These are phyloP conservation scores for Pinctada fucata DNA, from an alignment of 2,888 invertebrate species.

Conservation along the genomic window DNA sequence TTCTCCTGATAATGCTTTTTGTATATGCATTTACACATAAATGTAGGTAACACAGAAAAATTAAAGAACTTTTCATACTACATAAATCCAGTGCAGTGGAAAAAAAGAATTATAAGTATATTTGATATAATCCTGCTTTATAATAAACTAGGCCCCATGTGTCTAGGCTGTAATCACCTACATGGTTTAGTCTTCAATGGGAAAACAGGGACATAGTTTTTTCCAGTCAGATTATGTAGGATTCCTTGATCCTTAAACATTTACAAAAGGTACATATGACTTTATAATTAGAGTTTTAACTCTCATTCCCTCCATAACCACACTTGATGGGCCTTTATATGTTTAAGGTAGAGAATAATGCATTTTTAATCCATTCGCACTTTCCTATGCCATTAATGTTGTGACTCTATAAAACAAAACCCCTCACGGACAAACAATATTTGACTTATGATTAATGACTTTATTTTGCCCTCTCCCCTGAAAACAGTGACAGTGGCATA, in stretches of 20 bases:
- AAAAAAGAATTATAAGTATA: too few relatives aligned
- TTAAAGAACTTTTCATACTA: too few relatives aligned
- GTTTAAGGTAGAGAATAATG: background rate
- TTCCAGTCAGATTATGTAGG: background rate
- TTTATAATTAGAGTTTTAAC: background rate
- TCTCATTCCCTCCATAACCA: background rate
- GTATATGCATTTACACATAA: too few relatives aligned
- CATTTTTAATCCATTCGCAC: constrained; percentile 1
- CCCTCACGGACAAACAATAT: background rate
- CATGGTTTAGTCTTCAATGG: background rate
- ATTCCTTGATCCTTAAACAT: background rate
- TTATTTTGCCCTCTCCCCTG: too few relatives aligned
- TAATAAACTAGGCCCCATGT: too few relatives aligned
- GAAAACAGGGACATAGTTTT: background rate
- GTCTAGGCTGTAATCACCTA: too few relatives aligned
- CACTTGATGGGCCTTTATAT: background rate
- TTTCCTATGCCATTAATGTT: background rate
- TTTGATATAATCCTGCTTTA: too few relatives aligned
- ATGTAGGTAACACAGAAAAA: too few relatives aligned
- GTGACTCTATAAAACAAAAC: background rate
- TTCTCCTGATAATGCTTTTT: too few relatives aligned
- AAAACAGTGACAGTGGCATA: too few relatives aligned
- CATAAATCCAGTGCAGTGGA: too few relatives aligned
- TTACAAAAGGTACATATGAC: background rate
- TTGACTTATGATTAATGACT: too few relatives aligned